Evolutionary conservation across 2,113 vertebrate species (phyloP), one percentile per base, ranked within the genome.

Genomic region (Strigops habroptila): DNA sequence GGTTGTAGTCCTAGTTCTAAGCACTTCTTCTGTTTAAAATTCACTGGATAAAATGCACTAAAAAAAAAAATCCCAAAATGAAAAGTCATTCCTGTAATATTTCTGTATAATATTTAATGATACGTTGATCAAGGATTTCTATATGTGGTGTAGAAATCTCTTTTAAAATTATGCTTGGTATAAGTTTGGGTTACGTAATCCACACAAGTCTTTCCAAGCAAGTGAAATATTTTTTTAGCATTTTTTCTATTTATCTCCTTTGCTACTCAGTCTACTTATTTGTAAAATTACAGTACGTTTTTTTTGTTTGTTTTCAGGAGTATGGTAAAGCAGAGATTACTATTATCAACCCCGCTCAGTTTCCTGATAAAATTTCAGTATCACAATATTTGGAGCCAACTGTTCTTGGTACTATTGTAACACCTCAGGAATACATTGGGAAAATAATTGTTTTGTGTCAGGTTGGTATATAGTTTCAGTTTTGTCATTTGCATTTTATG

Each of bases 351-450:
- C 99, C 99, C 13, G 96, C 98, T 88, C 98, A 99, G 39, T 99
- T 99, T 95, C 99, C 99, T 51, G 99, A 99, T 73, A 98, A 97
- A 84, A 92, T 97, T 22, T 96, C 97, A 33, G 99, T 99, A 65
- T 96, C 97, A 2, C 97, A 99, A 90, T 99, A 99, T 94, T 97
- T 99, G 97, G 99, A 99, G 87, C 99, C 99, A n/a, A 98, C 98
- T 97, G 98, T 99, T 90, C 67, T 98, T 91, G 99, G 99, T 27
- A 99, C 99, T 63, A 98, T 99, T 92, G 98, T 99, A 37, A 95
- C 99, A 91, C 99, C 99, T 53, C 98, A 98, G 48, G 96, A 97
- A 75, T 99, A 98, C 93, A 99, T 97, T 51, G 98, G 99, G 43
- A 98, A 99, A 97, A 99, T 99, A 92, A 98, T 99, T 97, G 79